Conservation (phyloP, 2,797 vertebrate genomes). For the Phoebastria nigripes region DNA sequence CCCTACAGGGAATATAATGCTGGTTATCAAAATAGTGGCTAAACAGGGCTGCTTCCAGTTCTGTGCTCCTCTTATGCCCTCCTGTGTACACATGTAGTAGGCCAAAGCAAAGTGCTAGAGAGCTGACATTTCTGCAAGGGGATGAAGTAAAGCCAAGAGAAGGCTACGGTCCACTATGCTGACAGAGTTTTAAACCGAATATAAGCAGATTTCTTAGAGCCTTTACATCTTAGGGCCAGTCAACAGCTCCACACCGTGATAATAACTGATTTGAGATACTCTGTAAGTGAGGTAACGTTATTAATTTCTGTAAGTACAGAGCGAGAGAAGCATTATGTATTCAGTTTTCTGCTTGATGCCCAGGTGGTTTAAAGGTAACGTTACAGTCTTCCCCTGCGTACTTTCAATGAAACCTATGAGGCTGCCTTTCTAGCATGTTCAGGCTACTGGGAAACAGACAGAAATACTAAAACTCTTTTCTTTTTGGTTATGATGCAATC, state of each 20-base stretch:
- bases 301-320: background rate
- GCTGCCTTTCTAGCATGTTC: background rate
- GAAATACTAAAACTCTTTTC: background rate
- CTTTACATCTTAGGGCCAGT: background rate
- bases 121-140: background rate
- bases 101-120: background rate
- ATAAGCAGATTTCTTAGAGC: background rate
- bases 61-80: constrained; percentile 60
- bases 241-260: background rate
- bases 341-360: background rate
- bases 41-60: background rate
- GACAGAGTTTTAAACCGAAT: background rate
- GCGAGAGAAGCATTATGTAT: background rate
- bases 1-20: background rate
- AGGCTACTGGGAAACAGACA: background rate
- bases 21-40: background rate
- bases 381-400: background rate
- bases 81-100: constrained; percentile 52
- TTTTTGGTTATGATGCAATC: background rate
- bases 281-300: background rate
- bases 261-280: background rate
- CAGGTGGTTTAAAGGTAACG: background rate
- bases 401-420: background rate
- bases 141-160: background rate
- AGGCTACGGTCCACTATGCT: background rate